Evolutionary conservation across 2,888 invertebrate species (phyloP).

Genomic region (Podabrus alpinus): DNA sequence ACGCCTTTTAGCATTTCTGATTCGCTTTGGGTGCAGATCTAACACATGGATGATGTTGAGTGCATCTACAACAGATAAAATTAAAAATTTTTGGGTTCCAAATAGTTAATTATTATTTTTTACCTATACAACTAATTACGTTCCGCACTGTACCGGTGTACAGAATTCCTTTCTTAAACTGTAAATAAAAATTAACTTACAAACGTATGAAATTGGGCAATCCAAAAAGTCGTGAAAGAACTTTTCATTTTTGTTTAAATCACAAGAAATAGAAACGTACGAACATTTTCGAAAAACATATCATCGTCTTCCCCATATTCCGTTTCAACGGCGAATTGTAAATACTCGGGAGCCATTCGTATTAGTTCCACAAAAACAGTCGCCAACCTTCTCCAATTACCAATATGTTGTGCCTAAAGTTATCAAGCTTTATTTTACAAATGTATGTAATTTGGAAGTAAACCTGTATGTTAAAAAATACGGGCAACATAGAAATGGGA

Average conservation of each 20-base stretch:
- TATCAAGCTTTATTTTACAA: conserved; percentile 10
- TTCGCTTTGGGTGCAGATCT: background rate
- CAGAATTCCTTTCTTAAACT: background rate
- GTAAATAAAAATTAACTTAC: background rate
- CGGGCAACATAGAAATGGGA: conserved; percentile 56
- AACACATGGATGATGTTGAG: background rate
- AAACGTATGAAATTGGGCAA: background rate
- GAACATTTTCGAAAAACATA: conserved; percentile 28
- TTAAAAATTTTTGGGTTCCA: too few species aligned
- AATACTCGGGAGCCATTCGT: conserved; percentile 41
- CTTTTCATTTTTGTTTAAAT: background rate
- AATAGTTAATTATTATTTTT: background rate
- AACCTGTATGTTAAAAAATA: conserved; percentile 57
- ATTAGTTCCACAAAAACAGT: conserved; percentile 52
- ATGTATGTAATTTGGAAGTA: background rate
- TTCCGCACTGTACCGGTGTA: background rate
- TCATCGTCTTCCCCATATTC: conserved; percentile 16
- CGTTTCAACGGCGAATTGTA: conserved; percentile 29
- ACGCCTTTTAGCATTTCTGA: background rate
- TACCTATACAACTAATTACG: background rate
- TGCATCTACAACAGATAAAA: background rate
- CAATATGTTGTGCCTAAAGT: conserved; percentile 47
- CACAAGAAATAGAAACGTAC: conserved; percentile 20
- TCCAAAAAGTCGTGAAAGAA: background rate
- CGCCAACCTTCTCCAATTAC: conserved; percentile 50